Evolutionary conservation across 2,888 invertebrate genomes (phyloP), one percentile per base, ranked within the genome.

Genomic region (Philonicus albiceps): DNA sequence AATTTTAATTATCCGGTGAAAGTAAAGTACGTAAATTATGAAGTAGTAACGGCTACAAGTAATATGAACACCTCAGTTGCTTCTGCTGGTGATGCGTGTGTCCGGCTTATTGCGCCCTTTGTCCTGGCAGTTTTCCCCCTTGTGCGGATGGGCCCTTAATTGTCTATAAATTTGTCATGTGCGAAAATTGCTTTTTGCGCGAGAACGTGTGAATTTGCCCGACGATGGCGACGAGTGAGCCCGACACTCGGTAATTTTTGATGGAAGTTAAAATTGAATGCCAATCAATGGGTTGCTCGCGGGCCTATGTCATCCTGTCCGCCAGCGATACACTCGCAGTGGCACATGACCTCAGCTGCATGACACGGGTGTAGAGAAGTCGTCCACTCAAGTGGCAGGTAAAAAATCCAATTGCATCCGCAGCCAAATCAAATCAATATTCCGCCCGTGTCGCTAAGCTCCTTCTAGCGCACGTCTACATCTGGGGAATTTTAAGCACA

Each of bases 401-500:
- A 31, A 80, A 53, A 80, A 53, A 53, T 16, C 11, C 13, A 22
- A 64, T 64, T 64, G 49, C 49, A 49, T 8, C 53, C 31, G 22
- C 19, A 11, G 22, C 13, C 27, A 27, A 4, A 8, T 34, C 83
- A 34, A 83, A 55, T 83, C 83, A 83, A 83, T 83, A 83, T 83
- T 83, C 83, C n/a, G 13, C 22, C 31, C 72, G 34, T 34, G 40
- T 13, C 83, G 31, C 64, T 37, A 40, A 83, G 37, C 83, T 83
- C 37, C 83, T 64, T 74, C 8, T 34, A 64, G n/a, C 49, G 72
- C 8, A 30, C 43, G 16, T 16, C 43, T 74, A 73, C 73, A 49
- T 11, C 49, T n/a, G 74, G 72, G 74, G 85, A 85, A 85, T 74
- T 85, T 85, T 85, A 85, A 85, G 73, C 31, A 85, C 73, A 74